phyloP scores from a whole-genome alignment of 2,113 vertebrate species.

The Aegotheles bennettii region DNA sequence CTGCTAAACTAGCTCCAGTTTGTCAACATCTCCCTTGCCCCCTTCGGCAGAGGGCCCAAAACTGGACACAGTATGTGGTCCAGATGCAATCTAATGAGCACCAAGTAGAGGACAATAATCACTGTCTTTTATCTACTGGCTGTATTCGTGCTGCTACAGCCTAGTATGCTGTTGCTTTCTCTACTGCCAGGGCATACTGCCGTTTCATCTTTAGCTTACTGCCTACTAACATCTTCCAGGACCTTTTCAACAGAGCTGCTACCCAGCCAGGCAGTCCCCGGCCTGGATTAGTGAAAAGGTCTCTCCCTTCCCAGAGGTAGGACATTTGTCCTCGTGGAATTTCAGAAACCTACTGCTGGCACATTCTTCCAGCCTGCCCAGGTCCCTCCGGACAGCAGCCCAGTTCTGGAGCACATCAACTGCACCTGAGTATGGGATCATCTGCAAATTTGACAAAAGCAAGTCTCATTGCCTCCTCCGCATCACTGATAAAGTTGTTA shows the following conservation, averaged over 20 bases:
- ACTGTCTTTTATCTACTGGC: neutral
- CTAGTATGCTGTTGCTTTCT: neutral
- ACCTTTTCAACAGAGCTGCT: no score
- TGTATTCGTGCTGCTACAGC: neutral
- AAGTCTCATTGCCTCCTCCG: fast-evolving
- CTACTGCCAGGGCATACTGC: neutral
- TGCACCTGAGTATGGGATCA: neutral
- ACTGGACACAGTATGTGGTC: neutral
- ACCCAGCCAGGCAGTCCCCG: no score
- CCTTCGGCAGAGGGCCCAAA: neutral
- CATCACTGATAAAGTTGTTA: neutral
- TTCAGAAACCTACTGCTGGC: neutral
- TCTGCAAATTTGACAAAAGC: neutral
- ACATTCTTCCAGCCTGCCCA: no score
- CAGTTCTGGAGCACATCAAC: neutral
- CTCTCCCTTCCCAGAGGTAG: neutral
- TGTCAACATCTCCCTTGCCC: neutral
- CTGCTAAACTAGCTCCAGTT: neutral
- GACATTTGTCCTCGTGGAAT: neutral
- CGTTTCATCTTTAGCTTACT: neutral
- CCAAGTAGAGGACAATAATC: neutral
- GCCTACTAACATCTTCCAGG: neutral
- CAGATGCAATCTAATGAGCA: neutral
- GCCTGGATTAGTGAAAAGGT: neutral
- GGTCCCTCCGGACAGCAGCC: neutral